A percentile compares a stretch with the other conserved stretches of the same genome.
Conservation (phyloP, 2,888 invertebrate genomes). For the Flabesymbios commensalis region DNA sequence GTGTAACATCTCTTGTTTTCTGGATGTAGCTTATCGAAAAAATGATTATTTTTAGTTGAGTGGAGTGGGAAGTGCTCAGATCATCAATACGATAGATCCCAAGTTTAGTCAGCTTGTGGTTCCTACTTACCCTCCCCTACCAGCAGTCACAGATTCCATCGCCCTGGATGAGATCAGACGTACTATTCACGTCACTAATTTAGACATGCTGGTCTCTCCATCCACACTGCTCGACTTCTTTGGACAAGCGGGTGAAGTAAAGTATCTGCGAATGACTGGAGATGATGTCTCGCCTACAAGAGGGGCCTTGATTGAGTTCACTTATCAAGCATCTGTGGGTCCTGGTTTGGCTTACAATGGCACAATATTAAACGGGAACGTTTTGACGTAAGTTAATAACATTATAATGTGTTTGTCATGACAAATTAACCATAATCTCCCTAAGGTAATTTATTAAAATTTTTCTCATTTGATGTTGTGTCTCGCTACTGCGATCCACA, state of each 20-base stretch:
- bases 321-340: slow-evolving; percentile 86
- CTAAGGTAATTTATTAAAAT: too few species aligned
- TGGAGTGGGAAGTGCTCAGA: too few species aligned
- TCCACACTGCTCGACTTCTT: slow-evolving; percentile 91
- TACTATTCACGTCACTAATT: slow-evolving; percentile 84
- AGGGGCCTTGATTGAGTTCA: slow-evolving; percentile 89
- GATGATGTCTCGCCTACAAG: slow-evolving; percentile 69
- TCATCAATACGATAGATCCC: too few species aligned
- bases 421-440: too few species aligned
- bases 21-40: too few species aligned
- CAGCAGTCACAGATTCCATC: slow-evolving; percentile 70
- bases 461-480: too few species aligned
- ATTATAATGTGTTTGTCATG: too few species aligned
- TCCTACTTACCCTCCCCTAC: slow-evolving; percentile 82
- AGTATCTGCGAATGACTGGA: slow-evolving; percentile 89
- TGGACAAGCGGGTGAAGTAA: slow-evolving; percentile 84
- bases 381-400: too few species aligned
- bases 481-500: too few species aligned
- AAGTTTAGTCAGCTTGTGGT: too few species aligned
- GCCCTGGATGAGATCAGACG: slow-evolving; percentile 95
- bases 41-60: too few species aligned
- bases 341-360: slow-evolving; percentile 82
- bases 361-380: slow-evolving; percentile 73
- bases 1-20: too few species aligned
- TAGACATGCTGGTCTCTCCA: slow-evolving; percentile 72